A percentile compares a stretch with the other conserved stretches of the same genome.
Conservation (phyloP, 2,113 vertebrate genomes). For the Xiphophorus hellerii region DNA sequence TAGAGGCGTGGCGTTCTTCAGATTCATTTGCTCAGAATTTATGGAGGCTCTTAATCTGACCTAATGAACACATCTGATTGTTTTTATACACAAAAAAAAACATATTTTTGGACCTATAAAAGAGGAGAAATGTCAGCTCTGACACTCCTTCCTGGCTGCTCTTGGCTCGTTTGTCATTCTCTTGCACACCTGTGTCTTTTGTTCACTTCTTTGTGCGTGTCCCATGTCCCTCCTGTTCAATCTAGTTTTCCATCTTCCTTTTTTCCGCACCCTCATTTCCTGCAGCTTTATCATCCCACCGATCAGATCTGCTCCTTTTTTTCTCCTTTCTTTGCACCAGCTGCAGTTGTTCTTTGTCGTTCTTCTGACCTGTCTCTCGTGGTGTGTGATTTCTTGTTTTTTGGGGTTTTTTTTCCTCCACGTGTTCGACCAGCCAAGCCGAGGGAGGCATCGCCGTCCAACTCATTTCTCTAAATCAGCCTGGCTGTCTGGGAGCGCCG, state of each 20-base stretch:
- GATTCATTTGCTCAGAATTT: too few relatives aligned
- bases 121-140: too few relatives aligned
- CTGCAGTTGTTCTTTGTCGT: slow-evolving; percentile 50
- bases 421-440: slow-evolving; percentile 46
- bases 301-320: slow-evolving; percentile 30
- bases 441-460: slow-evolving; percentile 30
- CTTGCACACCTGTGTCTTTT: not conserved
- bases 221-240: not conserved
- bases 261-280: slow-evolving; percentile 3
- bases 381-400: slow-evolving; percentile 42
- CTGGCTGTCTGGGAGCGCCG: slow-evolving; percentile 52
- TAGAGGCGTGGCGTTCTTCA: not conserved
- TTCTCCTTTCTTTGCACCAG: slow-evolving; percentile 1
- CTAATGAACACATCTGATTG: too few relatives aligned
- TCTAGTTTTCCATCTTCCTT: slow-evolving; percentile 1
- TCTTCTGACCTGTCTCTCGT: slow-evolving; percentile 53
- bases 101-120: not conserved
- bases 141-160: not conserved
- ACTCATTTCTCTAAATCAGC: slow-evolving; percentile 65
- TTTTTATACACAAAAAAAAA: not conserved
- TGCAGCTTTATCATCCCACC: slow-evolving; percentile 13
- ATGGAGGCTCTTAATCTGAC: too few relatives aligned
- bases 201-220: not conserved
- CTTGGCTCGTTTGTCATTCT: not conserved
- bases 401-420: not conserved